Evolutionary conservation across 37 sponge, comb jelly and placozoan genomes (phyloP).

Genomic region (Dysidea cf. avara): DNA sequence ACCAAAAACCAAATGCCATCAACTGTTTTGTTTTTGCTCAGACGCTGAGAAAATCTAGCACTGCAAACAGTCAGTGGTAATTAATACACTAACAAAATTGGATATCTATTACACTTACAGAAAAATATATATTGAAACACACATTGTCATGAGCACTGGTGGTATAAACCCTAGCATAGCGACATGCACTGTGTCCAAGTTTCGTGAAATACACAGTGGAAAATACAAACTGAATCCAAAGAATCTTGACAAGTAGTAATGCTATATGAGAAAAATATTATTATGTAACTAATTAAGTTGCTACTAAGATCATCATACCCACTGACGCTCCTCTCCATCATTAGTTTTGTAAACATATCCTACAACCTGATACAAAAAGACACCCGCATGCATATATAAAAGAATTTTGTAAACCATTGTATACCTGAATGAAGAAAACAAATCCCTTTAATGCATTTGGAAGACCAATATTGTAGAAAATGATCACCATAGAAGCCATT

Average conservation of each 20-base stretch:
- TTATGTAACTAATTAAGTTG: neutral
- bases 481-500: constrained; percentile 10
- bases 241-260: constrained; percentile 24
- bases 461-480: constrained; percentile 46
- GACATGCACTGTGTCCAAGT: no score
- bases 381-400: neutral
- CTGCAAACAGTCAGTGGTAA: no score
- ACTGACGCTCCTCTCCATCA: neutral
- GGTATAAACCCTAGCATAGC: no score
- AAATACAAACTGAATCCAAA: no score
- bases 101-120: no score
- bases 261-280: neutral
- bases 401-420: neutral
- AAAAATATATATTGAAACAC: no score
- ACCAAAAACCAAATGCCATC: no score
- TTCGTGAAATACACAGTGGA: constrained; percentile 28
- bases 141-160: no score
- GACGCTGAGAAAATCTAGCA: no score
- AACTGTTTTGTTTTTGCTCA: no score
- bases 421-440: constrained; percentile 52
- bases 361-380: constrained; percentile 47
- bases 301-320: neutral
- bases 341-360: constrained; percentile 34
- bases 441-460: constrained; percentile 50
- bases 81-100: no score